Evolutionary conservation across 1,140 invertebrate species (phyloP).

Genomic region (Cryptotermes secundus): DNA sequence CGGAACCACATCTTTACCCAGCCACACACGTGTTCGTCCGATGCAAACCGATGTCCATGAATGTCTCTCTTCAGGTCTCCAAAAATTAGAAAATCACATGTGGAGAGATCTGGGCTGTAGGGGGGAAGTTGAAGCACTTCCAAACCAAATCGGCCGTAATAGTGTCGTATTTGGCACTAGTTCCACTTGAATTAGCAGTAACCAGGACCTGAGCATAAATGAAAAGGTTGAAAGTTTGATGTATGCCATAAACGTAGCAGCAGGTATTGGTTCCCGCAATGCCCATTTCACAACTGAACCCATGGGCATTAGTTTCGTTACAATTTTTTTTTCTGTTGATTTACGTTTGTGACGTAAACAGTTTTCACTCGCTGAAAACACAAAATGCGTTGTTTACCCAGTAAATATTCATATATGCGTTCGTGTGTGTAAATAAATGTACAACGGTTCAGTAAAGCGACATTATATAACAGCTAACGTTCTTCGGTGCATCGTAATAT

Average conservation of each 20-base stretch:
- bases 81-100: too few species aligned
- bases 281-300: neutral
- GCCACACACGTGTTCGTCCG: too few species aligned
- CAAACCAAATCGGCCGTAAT: too few species aligned
- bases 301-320: neutral
- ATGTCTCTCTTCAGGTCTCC: too few species aligned
- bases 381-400: neutral
- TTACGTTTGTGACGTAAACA: neutral
- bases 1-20: too few species aligned
- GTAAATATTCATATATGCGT: neutral
- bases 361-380: neutral
- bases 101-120: too few species aligned
- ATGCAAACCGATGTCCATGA: too few species aligned
- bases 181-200: neutral
- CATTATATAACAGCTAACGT: neutral
- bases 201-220: too few species aligned
- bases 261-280: neutral
- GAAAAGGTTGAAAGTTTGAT: neutral
- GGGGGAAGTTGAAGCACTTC: too few species aligned
- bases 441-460: neutral
- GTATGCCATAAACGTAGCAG: neutral
- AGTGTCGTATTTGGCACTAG: neutral
- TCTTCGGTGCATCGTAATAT: neutral
- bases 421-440: neutral
- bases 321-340: neutral